phyloP scores from a whole-genome alignment of 2,888 invertebrate species.

The Eubasilissa splendida region DNA sequence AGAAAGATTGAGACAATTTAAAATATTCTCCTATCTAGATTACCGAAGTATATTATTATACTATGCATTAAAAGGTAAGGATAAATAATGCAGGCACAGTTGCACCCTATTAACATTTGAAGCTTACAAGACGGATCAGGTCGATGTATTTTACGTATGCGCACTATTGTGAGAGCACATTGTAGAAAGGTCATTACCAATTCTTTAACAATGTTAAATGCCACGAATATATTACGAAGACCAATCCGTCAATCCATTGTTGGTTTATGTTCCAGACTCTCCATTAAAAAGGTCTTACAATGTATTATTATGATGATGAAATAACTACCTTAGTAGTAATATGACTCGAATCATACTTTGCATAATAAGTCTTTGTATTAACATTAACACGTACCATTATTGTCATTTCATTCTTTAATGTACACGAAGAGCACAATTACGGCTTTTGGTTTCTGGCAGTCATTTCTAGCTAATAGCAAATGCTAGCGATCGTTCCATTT shows the following conservation, averaged over 20 bases:
- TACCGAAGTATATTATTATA: background rate
- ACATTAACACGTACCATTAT: no score
- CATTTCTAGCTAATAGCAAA: no score
- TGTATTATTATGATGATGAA: conserved; percentile 12
- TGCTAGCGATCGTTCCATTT: no score
- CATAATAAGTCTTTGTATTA: no score
- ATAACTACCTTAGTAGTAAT: background rate
- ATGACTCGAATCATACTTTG: no score
- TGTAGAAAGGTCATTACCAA: conserved; percentile 26
- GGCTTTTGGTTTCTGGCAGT: no score
- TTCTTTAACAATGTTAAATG: conserved; percentile 48
- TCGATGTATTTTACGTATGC: background rate
- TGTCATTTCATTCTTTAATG: no score
- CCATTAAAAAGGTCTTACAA: conserved; percentile 16
- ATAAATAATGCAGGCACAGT: conserved; percentile 12
- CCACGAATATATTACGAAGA: conserved; percentile 48
- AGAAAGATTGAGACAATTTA: background rate
- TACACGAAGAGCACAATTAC: no score
- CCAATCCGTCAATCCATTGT: conserved; percentile 38
- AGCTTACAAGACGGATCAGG: conserved; percentile 1
- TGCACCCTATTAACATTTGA: conserved; percentile 31
- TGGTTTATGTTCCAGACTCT: conserved; percentile 14
- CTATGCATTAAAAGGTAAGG: conserved; percentile 3
- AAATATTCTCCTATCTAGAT: conserved; percentile 12
- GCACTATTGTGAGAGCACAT: conserved; percentile 28